Evolutionary conservation across 2,113 vertebrate genomes (phyloP).

Genomic region (Promerops cafer): DNA sequence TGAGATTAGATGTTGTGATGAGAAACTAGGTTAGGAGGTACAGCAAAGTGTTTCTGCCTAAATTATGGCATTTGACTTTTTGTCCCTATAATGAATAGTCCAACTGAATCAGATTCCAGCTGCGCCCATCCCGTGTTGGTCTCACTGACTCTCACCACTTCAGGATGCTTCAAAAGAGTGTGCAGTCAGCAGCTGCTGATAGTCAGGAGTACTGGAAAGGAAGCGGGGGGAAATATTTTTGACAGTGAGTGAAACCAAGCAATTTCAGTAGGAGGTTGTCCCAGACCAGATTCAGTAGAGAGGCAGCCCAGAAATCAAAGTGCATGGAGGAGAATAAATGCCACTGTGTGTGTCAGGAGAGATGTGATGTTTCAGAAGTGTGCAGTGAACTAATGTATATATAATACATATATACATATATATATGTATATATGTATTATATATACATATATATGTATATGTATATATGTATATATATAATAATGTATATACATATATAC

Average conservation of each 20-base stretch:
- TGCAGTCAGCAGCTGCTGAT: background rate
- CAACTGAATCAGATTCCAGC: background rate
- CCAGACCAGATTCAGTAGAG: background rate
- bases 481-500: too few relatives aligned
- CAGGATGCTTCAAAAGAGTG: background rate
- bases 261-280: background rate
- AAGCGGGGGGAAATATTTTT: fast-evolving
- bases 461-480: too few relatives aligned
- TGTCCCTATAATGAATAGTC: background rate
- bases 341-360: background rate
- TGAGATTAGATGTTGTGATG: background rate
- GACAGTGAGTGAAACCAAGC: background rate
- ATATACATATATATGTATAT: too few relatives aligned
- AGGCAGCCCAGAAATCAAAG: background rate
- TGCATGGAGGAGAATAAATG: background rate
- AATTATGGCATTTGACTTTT: background rate
- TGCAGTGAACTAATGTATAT: background rate
- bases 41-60: background rate
- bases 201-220: background rate
- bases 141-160: background rate
- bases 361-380: background rate
- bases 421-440: too few relatives aligned
- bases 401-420: too few relatives aligned
- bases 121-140: background rate
- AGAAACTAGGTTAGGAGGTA: background rate